Evolutionary conservation across 2,888 invertebrate genomes (phyloP).

Genomic region (Agrochola litura): DNA sequence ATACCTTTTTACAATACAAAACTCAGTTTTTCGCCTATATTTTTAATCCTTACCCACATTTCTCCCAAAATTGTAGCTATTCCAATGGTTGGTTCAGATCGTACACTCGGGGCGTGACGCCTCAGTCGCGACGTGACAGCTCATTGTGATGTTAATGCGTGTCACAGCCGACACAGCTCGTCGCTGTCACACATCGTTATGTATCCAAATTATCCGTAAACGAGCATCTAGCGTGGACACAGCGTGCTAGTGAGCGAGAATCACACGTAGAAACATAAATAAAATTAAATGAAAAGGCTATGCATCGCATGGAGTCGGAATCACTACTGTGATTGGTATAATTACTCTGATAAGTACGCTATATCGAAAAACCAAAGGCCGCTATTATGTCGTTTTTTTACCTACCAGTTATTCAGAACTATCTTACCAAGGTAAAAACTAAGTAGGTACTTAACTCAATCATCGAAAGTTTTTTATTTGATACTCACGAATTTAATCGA

Average conservation of each 20-base stretch:
- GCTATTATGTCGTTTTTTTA: background rate
- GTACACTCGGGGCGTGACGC: constrained; percentile 34
- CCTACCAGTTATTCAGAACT: too few species aligned
- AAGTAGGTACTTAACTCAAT: too few species aligned
- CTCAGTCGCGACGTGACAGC: constrained; percentile 20
- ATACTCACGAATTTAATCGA: background rate
- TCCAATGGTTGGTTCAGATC: constrained; percentile 5
- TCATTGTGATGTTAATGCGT: constrained; percentile 70
- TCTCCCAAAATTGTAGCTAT: background rate
- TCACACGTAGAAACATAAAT: background rate
- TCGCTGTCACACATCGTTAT: constrained; percentile 48
- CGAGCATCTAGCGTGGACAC: constrained; percentile 6
- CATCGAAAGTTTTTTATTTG: background rate
- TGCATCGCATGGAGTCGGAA: background rate
- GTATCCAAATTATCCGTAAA: constrained; percentile 19
- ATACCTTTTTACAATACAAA: background rate
- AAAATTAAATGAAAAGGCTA: background rate
- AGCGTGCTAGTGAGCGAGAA: background rate
- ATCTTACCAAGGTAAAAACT: background rate
- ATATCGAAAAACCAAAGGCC: background rate
- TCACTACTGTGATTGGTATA: background rate
- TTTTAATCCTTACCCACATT: background rate
- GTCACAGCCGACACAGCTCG: constrained; percentile 54
- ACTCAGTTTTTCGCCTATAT: background rate
- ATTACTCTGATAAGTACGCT: background rate